Evolutionary conservation across 1,140 invertebrate genomes (phyloP), one percentile per base, ranked within the genome.

Genomic region (Helicoverpa armigera): DNA sequence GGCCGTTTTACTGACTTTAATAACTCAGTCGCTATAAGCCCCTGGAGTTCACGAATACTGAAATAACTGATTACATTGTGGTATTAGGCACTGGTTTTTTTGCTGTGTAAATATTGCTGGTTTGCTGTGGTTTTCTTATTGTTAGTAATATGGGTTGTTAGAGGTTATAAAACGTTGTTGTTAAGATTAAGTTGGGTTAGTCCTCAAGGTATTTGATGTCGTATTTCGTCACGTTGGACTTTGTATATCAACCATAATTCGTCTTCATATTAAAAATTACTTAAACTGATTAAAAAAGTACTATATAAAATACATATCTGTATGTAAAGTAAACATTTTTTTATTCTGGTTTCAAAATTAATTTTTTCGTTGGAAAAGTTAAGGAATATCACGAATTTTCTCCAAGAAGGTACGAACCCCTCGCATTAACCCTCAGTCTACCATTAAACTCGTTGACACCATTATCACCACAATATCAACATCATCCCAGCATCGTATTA

Each of bases 1-100:
- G 48, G 67, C 67, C 67, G 23, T 53, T 53, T 53, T 51, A 70
- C 67, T 53, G 67, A 23, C 67, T 51, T 67, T 70, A 70, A 70
- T 70, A 70, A 70, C 67, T 70, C 48, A 70, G 67, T 70, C 67
- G 67, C 67, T 53, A 53, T 70, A 72, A 72, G 69, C 50, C 69
- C 31, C 23, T 72, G 65, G 50, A 72, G 50, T 72, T 72, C 50
- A 53, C 50, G 69, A 54, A 72, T 72, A 72, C 69, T 72, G 69
- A 51, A 54, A 72, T 72, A 53, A 72, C 48, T 54, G 69, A 54
- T 72, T 72, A 72, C 69, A 29, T 54, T 50, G 9, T 9, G 23
- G 23, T 54, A 54, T 54, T 72, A 72, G 50, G 69, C 13, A 51
- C 69, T 23, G n/a, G 16, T 69, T 69, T 69, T 51, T 63, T 29